These are phyloP conservation scores for Gymnorhina tibicen DNA, from an alignment of 2,113 vertebrate species.

Conservation along the genomic window DNA sequence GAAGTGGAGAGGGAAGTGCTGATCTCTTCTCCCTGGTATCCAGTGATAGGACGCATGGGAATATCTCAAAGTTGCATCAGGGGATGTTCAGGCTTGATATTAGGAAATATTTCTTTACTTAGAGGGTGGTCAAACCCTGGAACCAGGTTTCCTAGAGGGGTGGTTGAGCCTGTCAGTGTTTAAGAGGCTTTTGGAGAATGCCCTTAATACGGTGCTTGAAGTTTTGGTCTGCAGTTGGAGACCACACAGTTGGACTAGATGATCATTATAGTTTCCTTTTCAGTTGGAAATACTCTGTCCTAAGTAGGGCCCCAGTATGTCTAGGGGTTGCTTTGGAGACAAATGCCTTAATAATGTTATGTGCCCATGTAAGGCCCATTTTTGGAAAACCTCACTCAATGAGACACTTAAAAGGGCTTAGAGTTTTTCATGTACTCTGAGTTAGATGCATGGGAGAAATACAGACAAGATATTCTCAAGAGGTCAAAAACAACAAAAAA, in stretches of 20 bases:
- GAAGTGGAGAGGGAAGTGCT: not conserved
- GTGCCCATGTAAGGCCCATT: not conserved
- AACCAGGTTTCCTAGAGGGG: too few species aligned
- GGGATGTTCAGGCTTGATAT: not conserved
- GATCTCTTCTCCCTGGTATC: not conserved
- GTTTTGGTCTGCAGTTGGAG: not conserved
- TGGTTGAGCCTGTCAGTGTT: too few species aligned
- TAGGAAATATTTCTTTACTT: too few species aligned
- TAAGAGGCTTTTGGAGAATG: not conserved
- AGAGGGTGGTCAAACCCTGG: too few species aligned
- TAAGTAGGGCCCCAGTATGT: not conserved
- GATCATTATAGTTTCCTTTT: not conserved
- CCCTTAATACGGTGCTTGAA: not conserved
- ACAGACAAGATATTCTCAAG: not conserved
- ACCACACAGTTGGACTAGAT: not conserved
- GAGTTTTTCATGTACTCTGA: not conserved
- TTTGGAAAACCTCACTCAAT: not conserved
- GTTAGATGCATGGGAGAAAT: not conserved
- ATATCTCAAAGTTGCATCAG: not conserved
- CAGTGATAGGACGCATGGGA: not conserved
- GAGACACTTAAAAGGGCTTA: not conserved
- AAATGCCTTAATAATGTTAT: not conserved
- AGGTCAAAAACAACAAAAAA: not conserved
- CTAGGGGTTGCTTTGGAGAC: not conserved
- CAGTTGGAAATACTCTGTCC: not conserved